phyloP scores from a whole-genome alignment of 2,797 vertebrate genomes.

The Ctenosaura bakeri region DNA sequence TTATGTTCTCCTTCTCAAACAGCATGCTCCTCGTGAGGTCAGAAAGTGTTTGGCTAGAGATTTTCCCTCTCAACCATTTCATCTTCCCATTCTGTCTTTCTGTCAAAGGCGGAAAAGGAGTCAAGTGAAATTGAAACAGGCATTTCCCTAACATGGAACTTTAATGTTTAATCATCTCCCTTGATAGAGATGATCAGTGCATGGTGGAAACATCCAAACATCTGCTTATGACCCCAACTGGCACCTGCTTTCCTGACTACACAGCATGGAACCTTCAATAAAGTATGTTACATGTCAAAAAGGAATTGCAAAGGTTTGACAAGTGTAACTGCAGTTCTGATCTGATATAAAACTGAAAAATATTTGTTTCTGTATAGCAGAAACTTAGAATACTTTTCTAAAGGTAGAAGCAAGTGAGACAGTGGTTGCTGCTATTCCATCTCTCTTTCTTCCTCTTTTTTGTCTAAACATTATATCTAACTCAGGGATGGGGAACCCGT shows the following conservation, averaged over 20 bases:
- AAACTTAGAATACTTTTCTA: neutral
- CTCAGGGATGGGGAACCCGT: neutral
- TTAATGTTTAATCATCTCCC: constrained; percentile 18
- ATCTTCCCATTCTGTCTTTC: constrained; percentile 35
- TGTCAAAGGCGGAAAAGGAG: constrained; percentile 17
- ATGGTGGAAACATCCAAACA: neutral
- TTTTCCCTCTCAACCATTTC: constrained; percentile 10
- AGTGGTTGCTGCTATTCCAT: neutral
- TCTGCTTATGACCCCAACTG: neutral
- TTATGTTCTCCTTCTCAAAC: constrained; percentile 39
- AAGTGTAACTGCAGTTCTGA: neutral
- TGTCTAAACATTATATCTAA: neutral
- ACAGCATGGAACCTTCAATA: neutral
- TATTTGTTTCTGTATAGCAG: neutral
- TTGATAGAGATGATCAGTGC: neutral
- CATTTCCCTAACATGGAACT: constrained; percentile 7
- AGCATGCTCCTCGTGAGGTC: constrained; percentile 32
- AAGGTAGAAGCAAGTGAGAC: neutral
- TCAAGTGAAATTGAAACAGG: constrained; percentile 33
- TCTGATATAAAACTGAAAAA: constrained; percentile 7
- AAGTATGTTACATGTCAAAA: neutral
- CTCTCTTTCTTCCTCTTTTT: neutral
- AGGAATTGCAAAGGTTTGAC: neutral
- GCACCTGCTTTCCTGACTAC: neutral
- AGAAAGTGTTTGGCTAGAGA: constrained; percentile 29